Conservation (phyloP, 2,113 vertebrate species). For the Hiodon alosoides region DNA sequence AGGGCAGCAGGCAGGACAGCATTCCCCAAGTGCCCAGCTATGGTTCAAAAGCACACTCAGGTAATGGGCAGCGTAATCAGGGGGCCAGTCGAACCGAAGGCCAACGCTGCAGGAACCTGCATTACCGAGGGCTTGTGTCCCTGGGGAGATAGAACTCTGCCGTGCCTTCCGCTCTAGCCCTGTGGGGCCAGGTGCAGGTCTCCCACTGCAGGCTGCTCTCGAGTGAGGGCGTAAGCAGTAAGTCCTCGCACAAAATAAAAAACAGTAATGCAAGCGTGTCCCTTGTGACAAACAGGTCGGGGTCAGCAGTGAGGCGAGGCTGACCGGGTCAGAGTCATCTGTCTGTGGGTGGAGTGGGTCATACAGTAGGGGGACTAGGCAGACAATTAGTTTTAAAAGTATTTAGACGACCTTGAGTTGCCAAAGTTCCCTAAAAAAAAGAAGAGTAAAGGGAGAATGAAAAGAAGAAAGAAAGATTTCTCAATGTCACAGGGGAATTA, state of each 20-base stretch:
- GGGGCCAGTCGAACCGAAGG: no score
- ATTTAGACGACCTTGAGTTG: neutral
- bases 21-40: no score
- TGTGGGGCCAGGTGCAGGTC: neutral
- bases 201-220: neutral
- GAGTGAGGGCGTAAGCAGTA: neutral
- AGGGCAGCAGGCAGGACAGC: neutral
- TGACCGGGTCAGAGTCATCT: neutral
- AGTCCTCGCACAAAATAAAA: constrained; percentile 8
- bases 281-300: constrained; percentile 2
- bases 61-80: no score
- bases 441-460: constrained; percentile 6
- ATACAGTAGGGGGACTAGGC: no score
- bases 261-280: constrained; percentile 8
- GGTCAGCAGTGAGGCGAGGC: neutral
- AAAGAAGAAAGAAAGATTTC: constrained; percentile 16
- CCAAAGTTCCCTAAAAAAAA: constrained; percentile 14
- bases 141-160: no score
- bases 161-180: no score
- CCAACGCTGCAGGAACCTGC: neutral
- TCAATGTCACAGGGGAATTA: constrained; percentile 26
- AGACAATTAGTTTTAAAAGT: no score
- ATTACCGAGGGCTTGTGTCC: no score
- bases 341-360: no score
- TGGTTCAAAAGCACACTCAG: neutral